phyloP scores from a whole-genome alignment of 2,797 vertebrate species.

The Anabas testudineus region DNA sequence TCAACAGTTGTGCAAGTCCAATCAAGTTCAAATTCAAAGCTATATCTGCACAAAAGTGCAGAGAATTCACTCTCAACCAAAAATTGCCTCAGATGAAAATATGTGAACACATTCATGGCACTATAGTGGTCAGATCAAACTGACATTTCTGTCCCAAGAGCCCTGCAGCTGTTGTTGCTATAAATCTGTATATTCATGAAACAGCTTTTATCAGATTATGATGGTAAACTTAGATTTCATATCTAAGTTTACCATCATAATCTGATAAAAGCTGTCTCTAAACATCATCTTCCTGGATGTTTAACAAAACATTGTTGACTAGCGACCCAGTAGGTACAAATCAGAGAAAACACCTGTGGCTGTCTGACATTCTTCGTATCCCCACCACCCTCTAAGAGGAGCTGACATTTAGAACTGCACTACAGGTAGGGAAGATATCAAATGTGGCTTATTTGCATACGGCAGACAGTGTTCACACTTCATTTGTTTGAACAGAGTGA shows the following conservation, averaged over 20 bases:
- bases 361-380: slow-evolving; percentile 40
- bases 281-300: not conserved
- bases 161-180: not conserved
- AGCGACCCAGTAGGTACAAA: slow-evolving; percentile 22
- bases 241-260: not conserved
- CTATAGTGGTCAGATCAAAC: not conserved
- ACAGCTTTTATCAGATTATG: not conserved
- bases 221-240: not conserved
- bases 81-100: too few species aligned
- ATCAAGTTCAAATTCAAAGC: too few species aligned
- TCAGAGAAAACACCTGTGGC: slow-evolving; percentile 65
- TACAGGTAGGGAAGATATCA: slow-evolving; percentile 68
- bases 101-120: too few species aligned
- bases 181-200: too few species aligned
- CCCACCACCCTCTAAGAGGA: slow-evolving; percentile 25
- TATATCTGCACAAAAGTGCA: not conserved
- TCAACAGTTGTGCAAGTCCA: too few species aligned
- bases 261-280: not conserved
- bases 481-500: slow-evolving; percentile 73
- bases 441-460: slow-evolving; percentile 69
- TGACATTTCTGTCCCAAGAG: not conserved
- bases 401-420: slow-evolving; percentile 72
- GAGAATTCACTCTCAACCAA: too few species aligned
- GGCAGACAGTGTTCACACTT: slow-evolving; percentile 71
- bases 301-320: slow-evolving; percentile 28